These are phyloP conservation scores for Aramus guarauna DNA, from an alignment of 2,113 vertebrate species.

Conservation along the genomic window DNA sequence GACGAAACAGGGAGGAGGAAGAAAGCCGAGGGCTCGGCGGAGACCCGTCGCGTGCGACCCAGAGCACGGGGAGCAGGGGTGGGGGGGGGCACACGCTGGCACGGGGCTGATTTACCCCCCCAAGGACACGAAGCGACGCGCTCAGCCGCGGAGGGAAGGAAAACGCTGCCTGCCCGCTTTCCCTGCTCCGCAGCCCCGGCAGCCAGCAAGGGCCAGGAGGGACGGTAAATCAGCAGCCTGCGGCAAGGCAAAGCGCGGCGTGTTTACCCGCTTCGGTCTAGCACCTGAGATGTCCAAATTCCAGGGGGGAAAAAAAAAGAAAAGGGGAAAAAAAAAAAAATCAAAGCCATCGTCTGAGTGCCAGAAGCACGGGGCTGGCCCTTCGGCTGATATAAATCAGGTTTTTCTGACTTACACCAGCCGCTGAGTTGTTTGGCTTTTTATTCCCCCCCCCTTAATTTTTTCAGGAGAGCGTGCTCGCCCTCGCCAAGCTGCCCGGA, in stretches of 20 bases:
- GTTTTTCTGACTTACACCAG: not conserved
- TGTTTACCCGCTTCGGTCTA: not conserved
- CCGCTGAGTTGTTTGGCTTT: not conserved
- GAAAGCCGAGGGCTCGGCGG: not conserved
- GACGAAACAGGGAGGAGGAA: not conserved
- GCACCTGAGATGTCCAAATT: not conserved
- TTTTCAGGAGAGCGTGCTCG: not conserved
- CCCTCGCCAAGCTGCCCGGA: not conserved
- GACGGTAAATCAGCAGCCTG: not conserved
- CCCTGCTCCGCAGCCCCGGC: not conserved
- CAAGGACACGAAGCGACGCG: rapidly evolving
- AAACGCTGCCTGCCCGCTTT: not conserved
- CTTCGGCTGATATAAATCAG: not conserved
- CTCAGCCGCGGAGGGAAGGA: not conserved
- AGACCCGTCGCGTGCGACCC: not conserved
- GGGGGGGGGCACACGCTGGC: not conserved
- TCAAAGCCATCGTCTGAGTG: not conserved
- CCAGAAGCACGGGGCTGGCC: not conserved
- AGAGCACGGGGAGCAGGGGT: rapidly evolving
- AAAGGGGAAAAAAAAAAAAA: not conserved
- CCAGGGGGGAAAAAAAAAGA: too few species aligned
- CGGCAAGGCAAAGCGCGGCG: not conserved
- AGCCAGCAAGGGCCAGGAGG: not conserved
- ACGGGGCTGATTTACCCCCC: not conserved
- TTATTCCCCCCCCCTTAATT: not conserved